Base-by-base conservation (phyloP, 2,113 vertebrate species). In the Picathartes gymnocephalus region DNA sequence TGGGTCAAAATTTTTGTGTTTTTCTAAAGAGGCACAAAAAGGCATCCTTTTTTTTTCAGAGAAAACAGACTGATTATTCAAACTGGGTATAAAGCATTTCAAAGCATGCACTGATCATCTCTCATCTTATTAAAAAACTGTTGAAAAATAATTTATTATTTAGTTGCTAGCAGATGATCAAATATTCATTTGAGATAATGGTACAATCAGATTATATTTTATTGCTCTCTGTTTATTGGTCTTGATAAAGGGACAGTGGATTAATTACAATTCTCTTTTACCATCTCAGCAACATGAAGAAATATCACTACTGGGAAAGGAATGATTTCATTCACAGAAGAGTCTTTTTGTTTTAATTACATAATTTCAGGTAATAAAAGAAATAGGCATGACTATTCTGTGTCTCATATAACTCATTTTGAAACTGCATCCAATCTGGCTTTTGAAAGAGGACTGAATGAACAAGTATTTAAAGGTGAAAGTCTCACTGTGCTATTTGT, bases 141-240 rank as follows among this genome's bases (percentile, higher is more conserved):
- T 92, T 97, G 92, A 96, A 97, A 97, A 96, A 96, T 94, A 97
- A 97, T 98, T 97, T 96, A 97, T 97, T 91, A 96, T 97, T 97
- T 94, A 96, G 78, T 94, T 97, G 61, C 82, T 90, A 97, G 92
- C 68, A 97, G 96, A 89, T 95, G 86, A 98, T 98, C 96, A 98
- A 97, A 97, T 93, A 97, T 93, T 97, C 90, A 95, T 97, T 97
- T 97, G 93, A 96, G 91, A 79, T 97, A 98, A 98, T 95, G 91
- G 71, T 51, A 92, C 39, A 96, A 97, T 97, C 90, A 91, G 93
- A 97, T 97, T 96, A 97, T 81, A 93, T 97, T 97, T 97, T 96
- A 97, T 97, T 97, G 84, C 83, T 96, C 64, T 62, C 53, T 86
- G 95, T 97, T 97, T 97, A 97, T 96, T 95, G 92, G 91, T 88